Evolutionary conservation across 1,140 invertebrate genomes (phyloP), one percentile per base, ranked within the genome.

Genomic region (Parasteatoda tepidariorum): DNA sequence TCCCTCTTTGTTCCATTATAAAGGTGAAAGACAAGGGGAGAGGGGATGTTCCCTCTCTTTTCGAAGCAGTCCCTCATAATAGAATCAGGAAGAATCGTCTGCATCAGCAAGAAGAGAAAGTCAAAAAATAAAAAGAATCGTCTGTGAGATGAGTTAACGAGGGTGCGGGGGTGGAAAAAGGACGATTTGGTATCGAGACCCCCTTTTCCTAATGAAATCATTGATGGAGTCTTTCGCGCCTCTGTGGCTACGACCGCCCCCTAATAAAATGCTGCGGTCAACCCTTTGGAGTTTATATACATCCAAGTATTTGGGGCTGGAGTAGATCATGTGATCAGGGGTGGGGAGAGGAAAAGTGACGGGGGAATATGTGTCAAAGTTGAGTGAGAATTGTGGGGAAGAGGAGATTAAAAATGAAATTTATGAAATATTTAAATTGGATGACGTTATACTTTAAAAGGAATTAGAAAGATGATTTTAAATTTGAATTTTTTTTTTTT

Each of bases 211-310:
- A 79, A 79, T 79, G 75, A 79, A 79, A 79, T 79, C 75, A 79
- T 68, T 55, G 75, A 68, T 67, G 62, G 41, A 48, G 75, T 30
- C 64, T 48, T 79, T 79, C 75, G 75, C 75, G 75, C 75, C 75
- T 79, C 75, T 33, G 22, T 76, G 73, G 73, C 73, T 76, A 33
- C 73, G 30, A 64, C 31, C 75, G 41, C 75, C 75, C 62, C 75
- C 62, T 79, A 79, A 79, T 79, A 79, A 79, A 79, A 79, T 67
- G 75, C 64, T 67, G 74, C 64, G 75, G 75, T 79, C 75, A 79
- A 79, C 75, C 75, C 75, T 79, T 79, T 79, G 62, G 38, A 18
- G n/a, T 55, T 33, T 61, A 30, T 76, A 59, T 48, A 59, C 73
- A 59, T 59, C 15, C 38, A 48, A 48, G 38, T 48, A 48, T 48